Percentiles rank a stretch among this genome's conserved stretches.
Conservation (phyloP, 2,113 vertebrate genomes). For the Hippocampus barbouri region DNA sequence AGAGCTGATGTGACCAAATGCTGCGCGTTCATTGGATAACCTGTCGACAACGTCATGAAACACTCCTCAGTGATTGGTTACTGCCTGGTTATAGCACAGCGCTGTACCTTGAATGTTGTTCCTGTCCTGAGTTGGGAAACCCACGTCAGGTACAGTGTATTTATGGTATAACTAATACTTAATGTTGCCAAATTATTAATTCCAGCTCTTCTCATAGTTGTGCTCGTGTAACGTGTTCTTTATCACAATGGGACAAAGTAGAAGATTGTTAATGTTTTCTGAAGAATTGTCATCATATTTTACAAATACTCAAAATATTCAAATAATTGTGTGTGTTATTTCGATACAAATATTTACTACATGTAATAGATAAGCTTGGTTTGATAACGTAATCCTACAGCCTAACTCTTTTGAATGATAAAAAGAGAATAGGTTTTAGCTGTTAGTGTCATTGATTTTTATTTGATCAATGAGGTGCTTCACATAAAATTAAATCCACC, state of each 20-base stretch:
- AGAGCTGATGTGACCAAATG: constrained; percentile 29
- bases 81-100: neutral
- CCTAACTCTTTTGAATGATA: too few relatives aligned
- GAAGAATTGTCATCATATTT: neutral
- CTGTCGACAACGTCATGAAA: accelerated
- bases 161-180: neutral
- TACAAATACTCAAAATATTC: neutral
- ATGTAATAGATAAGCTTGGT: neutral
- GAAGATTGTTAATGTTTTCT: neutral
- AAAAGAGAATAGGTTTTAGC: too few relatives aligned
- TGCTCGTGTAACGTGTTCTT: neutral
- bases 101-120: accelerated
- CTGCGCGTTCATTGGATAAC: constrained; percentile 45
- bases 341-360: neutral
- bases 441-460: too few relatives aligned
- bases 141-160: constrained; percentile 5
- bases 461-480: too few relatives aligned
- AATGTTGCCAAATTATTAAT: neutral
- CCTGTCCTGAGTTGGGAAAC: constrained; percentile 10
- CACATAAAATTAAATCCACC: too few relatives aligned
- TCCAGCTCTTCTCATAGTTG: neutral
- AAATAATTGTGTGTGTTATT: neutral
- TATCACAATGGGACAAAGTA: neutral
- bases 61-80: constrained; percentile 12
- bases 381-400: too few relatives aligned